Conservation (phyloP, 2,113 vertebrate genomes). For the Delphinus delphis region DNA sequence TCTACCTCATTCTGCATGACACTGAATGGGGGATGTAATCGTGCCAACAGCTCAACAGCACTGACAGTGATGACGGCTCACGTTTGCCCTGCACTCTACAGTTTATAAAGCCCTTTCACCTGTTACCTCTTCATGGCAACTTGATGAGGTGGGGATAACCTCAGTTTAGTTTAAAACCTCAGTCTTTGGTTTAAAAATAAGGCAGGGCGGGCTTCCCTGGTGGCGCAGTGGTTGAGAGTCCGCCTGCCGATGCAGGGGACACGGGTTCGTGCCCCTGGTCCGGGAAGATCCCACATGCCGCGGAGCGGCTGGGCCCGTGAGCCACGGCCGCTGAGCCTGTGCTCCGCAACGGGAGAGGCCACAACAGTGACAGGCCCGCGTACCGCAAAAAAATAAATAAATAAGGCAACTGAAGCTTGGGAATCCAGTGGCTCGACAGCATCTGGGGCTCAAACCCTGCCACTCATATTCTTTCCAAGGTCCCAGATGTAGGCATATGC, state of each 20-base stretch:
- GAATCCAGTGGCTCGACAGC: background rate
- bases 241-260: no score
- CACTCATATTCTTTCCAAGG: background rate
- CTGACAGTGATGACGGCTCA: accelerated
- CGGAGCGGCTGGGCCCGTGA: no score
- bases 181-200: background rate
- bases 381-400: no score
- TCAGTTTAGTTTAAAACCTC: background rate
- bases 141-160: no score
- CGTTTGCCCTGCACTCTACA: accelerated
- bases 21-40: accelerated
- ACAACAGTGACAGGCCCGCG: no score
- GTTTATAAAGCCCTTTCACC: background rate
- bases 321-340: no score
- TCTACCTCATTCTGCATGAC: accelerated
- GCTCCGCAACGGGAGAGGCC: no score
- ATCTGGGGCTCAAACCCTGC: background rate
- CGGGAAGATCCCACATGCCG: no score
- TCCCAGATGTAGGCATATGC: background rate
- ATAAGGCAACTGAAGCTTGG: background rate
- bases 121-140: accelerated
- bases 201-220: no score
- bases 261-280: no score
- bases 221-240: no score
- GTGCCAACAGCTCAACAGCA: accelerated